Evolutionary conservation across 2,888 invertebrate species (phyloP), one percentile per base, ranked within the genome.

Genomic region (Aradus depressus): DNA sequence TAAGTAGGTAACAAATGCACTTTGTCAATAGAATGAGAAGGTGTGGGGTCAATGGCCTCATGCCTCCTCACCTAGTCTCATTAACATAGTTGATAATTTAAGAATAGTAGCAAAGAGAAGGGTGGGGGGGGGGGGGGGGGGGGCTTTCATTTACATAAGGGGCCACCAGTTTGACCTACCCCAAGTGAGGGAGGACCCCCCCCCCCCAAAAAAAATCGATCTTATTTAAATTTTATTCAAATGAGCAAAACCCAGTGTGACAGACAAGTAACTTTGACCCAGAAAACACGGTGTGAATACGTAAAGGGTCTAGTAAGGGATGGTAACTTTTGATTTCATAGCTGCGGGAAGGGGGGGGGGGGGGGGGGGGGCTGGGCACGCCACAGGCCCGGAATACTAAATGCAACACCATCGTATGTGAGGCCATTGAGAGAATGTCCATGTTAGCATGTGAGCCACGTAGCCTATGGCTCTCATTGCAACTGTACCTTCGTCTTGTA

Each of bases 281-380:
- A 59, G 58, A 61, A 59, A 60, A 58, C 58, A 51, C 53, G 53
- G 50, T 45, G 55, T 58, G 58, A 57, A 60, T 60, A 56, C 54
- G 56, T 59, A 60, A 58, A 59, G 55, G 57, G 54, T 14, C 22
- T 62, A 64, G 66, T 66, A 62, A 61, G 66, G 67, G 66, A 62
- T 58, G 54, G 57, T 63, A 60, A 61, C 60, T 60, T 60, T 61
- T 62, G 61, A 55, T 59, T 53, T 57, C 54, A 53, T 58, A 54
- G 55, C 47, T 39, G n/a, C n/a, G n/a, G n/a, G n/a, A n/a, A n/a
- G n/a, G n/a, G n/a, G 38, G 51, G 37, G 38, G 35, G 37, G 50
- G 42, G 44, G 41, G n/a, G n/a, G n/a, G 38, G 51, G 37, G 38
- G 35, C 42, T 48, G 42, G 44, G 41, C 44, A 25, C 26, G 38